Evolutionary conservation across 2,113 vertebrate genomes (phyloP).

Genomic region (Ptilorrhoa leucosticta): DNA sequence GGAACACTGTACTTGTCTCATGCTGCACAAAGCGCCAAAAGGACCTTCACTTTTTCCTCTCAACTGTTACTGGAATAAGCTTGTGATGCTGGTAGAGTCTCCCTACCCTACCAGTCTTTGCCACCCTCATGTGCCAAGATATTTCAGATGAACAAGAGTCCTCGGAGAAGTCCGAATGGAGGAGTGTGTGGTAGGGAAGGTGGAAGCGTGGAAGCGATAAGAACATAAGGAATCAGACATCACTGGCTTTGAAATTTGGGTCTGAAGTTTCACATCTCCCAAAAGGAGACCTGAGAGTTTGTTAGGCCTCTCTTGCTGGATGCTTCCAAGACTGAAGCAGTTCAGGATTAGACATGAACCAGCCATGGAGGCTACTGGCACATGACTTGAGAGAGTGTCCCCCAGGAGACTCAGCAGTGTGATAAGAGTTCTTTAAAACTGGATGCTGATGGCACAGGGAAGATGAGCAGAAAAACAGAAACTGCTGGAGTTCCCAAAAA

Average conservation of each 20-base stretch:
- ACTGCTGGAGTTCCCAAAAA: not conserved
- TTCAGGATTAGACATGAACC: not conserved
- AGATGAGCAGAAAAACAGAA: not conserved
- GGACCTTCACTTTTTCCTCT: not conserved
- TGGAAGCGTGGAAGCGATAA: not conserved
- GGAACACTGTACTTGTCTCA: not conserved
- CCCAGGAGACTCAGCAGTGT: not conserved
- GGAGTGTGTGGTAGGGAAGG: not conserved
- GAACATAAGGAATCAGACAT: not conserved
- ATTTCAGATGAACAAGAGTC: not conserved
- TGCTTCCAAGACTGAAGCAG: not conserved
- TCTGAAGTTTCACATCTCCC: not conserved
- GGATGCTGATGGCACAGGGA: not conserved
- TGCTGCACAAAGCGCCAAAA: not conserved
- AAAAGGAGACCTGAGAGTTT: not conserved
- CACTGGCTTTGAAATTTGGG: not conserved
- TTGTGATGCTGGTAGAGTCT: not conserved
- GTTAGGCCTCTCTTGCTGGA: not conserved
- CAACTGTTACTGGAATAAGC: not conserved
- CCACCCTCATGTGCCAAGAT: not conserved
- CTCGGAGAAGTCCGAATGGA: not conserved
- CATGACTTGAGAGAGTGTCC: not conserved
- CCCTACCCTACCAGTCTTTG: not conserved
- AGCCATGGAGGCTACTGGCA: not conserved
- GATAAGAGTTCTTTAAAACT: not conserved